Evolutionary conservation across 2,888 invertebrate species (phyloP), one percentile per base, ranked within the genome.

Genomic region (Mesoligia furuncula): DNA sequence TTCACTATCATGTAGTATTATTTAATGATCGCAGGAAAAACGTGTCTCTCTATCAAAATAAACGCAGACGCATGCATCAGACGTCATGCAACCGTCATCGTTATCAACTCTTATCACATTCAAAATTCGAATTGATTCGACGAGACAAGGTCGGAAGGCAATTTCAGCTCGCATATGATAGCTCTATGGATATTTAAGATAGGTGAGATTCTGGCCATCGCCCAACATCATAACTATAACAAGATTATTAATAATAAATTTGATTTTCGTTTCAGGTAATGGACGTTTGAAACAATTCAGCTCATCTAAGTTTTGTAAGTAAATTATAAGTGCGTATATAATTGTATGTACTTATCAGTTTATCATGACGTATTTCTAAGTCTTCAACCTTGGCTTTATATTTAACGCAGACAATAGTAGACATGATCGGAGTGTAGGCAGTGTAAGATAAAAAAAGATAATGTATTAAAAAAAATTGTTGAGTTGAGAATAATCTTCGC

Each of bases 201-300:
- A 77, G 73, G 72, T 81, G 62, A 70, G 64, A 73, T 73, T 65
- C 77, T 85, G 85, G 85, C 85, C 45, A 66, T n/a, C 65, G 27
- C 65, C 85, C 85, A 85, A 85, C 9, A 59, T 85, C 62, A 73
- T 77, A 75, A 75, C 80, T 83, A 65, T 73, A 75, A 68, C 75
- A 75, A 78, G 72, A 83, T 69, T 77, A 45, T 81, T 86, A 71
- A 72, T 84, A 77, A 75, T 75, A 67, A 72, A 75, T 77, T 39
- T 79, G n/a, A 67, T 75, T 84, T 84, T 80, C 71, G 76, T 89
- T 89, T 64, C 90, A 90, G 90, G 90, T 88, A 88, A 87, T 83
- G 77, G 77, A 75, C 31, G 69, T 66, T 75, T 82, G n/a, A 45
- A 45, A 75, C n/a, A 77, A 66, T 77, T 74, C 78, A 64, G 20